Percentiles rank a stretch among this genome's conserved stretches.
Conservation (phyloP, 2,113 vertebrate genomes). For the Trinectes maculatus region DNA sequence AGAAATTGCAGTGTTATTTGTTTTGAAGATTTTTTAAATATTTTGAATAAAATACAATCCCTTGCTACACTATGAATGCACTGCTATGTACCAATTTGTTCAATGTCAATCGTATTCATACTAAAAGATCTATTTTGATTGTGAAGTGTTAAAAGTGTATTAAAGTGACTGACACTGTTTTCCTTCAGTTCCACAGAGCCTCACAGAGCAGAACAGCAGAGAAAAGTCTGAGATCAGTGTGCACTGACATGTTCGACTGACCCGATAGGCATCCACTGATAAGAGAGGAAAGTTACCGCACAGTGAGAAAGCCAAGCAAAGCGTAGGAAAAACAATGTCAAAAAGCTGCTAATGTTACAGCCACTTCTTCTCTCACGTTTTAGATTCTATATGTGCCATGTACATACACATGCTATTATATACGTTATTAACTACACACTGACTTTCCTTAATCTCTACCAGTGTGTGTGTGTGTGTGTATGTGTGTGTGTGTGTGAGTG, state of each 20-base stretch:
- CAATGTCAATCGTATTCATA: too few relatives aligned
- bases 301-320: constrained; percentile 9
- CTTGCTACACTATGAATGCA: too few relatives aligned
- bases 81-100: too few relatives aligned
- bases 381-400: not conserved
- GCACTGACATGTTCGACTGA: constrained; percentile 65
- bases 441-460: constrained; percentile 17
- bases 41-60: too few relatives aligned
- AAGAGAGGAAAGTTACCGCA: constrained; percentile 44
- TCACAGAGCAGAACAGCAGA: constrained; percentile 31
- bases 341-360: constrained; percentile 16
- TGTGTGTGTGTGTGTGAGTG: constrained; percentile 35
- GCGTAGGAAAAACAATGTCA: constrained; percentile 44
- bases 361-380: rapidly evolving
- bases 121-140: too few relatives aligned
- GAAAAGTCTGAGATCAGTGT: constrained; percentile 64
- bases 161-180: constrained; percentile 34
- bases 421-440: not conserved
- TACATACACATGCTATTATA: not conserved
- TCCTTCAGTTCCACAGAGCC: constrained; percentile 46
- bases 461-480: constrained; percentile 13
- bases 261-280: constrained; percentile 70
- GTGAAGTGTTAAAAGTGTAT: too few relatives aligned
- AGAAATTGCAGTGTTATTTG: too few relatives aligned
- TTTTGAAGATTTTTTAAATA: too few relatives aligned